Evolutionary conservation across 1,140 invertebrate genomes (phyloP).

Genomic region (Drosophila nebulosa): DNA sequence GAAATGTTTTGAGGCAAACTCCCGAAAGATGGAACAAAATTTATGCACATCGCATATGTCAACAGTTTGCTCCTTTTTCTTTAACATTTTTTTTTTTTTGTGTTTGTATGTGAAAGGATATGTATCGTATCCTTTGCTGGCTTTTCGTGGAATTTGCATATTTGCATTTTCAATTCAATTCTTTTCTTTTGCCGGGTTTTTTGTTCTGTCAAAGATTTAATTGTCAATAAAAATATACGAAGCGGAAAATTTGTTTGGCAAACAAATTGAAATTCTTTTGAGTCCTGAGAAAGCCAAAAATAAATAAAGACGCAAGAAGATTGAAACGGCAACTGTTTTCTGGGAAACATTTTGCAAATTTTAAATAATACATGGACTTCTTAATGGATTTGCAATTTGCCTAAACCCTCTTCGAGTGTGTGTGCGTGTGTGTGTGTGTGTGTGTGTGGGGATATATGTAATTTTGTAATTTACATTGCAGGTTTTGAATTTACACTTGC

Average conservation of each 20-base stretch:
- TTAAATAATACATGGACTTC: constrained; percentile 2
- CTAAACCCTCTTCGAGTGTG: not conserved
- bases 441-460: constrained; percentile 24
- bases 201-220: constrained; percentile 61
- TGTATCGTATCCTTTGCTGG: constrained; percentile 26
- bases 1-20: constrained; percentile 67
- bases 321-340: not conserved
- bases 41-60: constrained; percentile 76
- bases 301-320: constrained; percentile 4
- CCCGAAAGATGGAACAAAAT: constrained; percentile 24
- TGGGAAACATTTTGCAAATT: constrained; percentile 10
- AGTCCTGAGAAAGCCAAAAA: constrained; percentile 42
- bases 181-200: constrained; percentile 49
- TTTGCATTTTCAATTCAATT: constrained; percentile 57
- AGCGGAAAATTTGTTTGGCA: constrained; percentile 80
- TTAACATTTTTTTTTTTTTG: constrained; percentile 16
- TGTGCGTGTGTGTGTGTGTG: not conserved
- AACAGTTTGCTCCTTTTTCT: constrained; percentile 48
- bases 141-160: constrained; percentile 68
- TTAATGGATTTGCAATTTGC: not conserved
- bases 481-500: constrained; percentile 77
- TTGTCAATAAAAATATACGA: constrained; percentile 80
- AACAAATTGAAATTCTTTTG: constrained; percentile 73
- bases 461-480: constrained; percentile 76
- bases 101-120: not conserved